These are phyloP conservation scores for Melanophora roralis DNA, from an alignment of 2,888 invertebrate genomes.

Conservation along the genomic window DNA sequence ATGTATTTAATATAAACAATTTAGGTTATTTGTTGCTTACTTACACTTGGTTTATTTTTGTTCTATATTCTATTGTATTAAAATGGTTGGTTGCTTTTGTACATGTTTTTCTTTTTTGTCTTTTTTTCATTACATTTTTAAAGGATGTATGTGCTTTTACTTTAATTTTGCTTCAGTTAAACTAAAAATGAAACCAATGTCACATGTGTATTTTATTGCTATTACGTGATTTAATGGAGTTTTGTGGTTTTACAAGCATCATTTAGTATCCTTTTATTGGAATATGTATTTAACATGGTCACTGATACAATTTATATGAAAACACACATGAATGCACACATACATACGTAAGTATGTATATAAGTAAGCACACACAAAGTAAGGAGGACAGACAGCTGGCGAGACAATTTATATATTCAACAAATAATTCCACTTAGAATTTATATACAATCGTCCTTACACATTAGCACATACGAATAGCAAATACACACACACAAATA, in stretches of 20 bases:
- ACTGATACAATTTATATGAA: not conserved
- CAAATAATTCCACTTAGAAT: constrained; percentile 26
- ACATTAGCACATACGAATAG: not conserved
- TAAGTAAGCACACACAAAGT: not conserved
- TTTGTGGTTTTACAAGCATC: constrained; percentile 62
- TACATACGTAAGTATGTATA: not conserved
- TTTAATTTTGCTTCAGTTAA: constrained; percentile 46
- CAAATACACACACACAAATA: not conserved
- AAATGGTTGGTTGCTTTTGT: constrained; percentile 10
- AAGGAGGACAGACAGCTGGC: constrained; percentile 36
- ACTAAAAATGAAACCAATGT: constrained; percentile 56
- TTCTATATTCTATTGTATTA: constrained; percentile 7
- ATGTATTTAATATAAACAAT: constrained; percentile 10
- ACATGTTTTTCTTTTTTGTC: not conserved
- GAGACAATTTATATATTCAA: constrained; percentile 50
- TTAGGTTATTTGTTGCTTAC: constrained; percentile 18
- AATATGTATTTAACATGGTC: not conserved
- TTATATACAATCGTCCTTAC: not conserved
- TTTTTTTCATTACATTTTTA: not conserved
- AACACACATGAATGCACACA: not conserved
- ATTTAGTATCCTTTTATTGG: constrained; percentile 36
- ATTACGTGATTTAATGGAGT: constrained; percentile 63
- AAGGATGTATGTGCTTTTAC: constrained; percentile 19
- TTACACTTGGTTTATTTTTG: constrained; percentile 1
- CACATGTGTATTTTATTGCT: constrained; percentile 59